Evolutionary conservation across 2,888 invertebrate genomes (phyloP), one percentile per base, ranked within the genome.

Genomic region (Hyles lineata): DNA sequence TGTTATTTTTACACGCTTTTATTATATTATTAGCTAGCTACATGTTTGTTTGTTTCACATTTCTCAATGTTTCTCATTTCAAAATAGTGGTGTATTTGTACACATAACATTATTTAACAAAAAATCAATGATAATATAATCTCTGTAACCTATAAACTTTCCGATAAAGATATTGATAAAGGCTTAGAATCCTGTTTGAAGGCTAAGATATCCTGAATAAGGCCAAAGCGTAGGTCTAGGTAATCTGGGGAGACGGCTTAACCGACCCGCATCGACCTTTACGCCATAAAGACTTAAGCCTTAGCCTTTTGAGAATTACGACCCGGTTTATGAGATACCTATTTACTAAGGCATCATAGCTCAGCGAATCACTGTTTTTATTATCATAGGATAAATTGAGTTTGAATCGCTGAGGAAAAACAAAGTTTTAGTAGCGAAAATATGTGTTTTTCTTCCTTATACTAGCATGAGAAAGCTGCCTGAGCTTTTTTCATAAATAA

Each of bases 271-370:
- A 23, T 43, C 23, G 43, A 43, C 43, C 63, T 67, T 67, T 43
- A n/a, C n/a, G 21, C 35, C 21, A 67, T 67, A 43, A 67, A 67
- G 43, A 35, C 63, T 67, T 43, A 43, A 43, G 15, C 21, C 63
- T 43, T n/a, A 43, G 63, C 21, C 43, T 67, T 67, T 67, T n/a
- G 21, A 11, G 43, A 67, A 43, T 67, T 67, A 67, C 63, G 43
- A 21, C 43, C 63, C 43, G 43, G 43, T 67, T 67, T 29, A 50
- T 21, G 52, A 43, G 63, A 43, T 15, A 8, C 43, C 43, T 23
- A 67, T 43, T 67, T 67, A 43, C 63, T 43, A 19, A 35, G 43
- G 43, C 35, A n/a, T 55, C 55, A 55, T 55, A n/a, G 55, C 55
- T 19, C 55, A n/a, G 55, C n/a, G 17, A 43, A n/a, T 55, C 17